Conservation (phyloP, 1,140 invertebrate genomes). For the Zelostemma sp. region DNA sequence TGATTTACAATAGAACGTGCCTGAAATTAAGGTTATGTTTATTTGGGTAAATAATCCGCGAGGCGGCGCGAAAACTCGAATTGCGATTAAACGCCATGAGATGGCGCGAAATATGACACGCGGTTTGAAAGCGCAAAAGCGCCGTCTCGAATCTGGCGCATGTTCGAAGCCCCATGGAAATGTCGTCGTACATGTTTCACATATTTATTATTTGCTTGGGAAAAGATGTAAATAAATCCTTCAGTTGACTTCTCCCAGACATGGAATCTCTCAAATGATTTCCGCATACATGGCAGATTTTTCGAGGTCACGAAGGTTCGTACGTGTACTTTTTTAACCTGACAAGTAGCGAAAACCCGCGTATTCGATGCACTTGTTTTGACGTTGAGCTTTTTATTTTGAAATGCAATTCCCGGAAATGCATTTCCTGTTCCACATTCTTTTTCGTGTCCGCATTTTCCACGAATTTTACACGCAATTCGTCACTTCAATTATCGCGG, state of each 20-base stretch:
- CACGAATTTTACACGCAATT: too few species aligned
- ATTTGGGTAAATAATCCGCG: too few species aligned
- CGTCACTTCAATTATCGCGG: too few species aligned
- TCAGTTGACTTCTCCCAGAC: conserved; percentile 56
- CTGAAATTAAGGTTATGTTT: too few species aligned
- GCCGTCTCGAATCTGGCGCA: conserved; percentile 18
- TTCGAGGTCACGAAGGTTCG: conserved; percentile 54
- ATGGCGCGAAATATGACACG: too few species aligned
- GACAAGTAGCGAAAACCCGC: background rate
- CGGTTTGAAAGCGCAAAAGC: conserved; percentile 15
- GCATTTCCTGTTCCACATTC: too few species aligned
- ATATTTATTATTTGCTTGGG: conserved; percentile 34
- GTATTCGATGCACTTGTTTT: conserved; percentile 10
- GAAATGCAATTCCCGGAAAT: too few species aligned
- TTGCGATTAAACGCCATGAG: too few species aligned
- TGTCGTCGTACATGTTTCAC: conserved; percentile 51
- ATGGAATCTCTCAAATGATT: conserved; percentile 35
- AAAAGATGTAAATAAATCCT: conserved; percentile 62
- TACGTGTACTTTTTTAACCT: conserved; percentile 8
- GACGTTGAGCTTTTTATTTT: conserved; percentile 9
- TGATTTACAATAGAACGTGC: background rate
- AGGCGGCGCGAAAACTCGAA: too few species aligned
- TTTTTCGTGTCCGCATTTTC: too few species aligned
- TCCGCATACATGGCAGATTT: conserved; percentile 43
- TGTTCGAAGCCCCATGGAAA: conserved; percentile 40